Evolutionary conservation across 2,113 vertebrate species (phyloP), one percentile per base, ranked within the genome.

Genomic region (Baryphthengus martii): DNA sequence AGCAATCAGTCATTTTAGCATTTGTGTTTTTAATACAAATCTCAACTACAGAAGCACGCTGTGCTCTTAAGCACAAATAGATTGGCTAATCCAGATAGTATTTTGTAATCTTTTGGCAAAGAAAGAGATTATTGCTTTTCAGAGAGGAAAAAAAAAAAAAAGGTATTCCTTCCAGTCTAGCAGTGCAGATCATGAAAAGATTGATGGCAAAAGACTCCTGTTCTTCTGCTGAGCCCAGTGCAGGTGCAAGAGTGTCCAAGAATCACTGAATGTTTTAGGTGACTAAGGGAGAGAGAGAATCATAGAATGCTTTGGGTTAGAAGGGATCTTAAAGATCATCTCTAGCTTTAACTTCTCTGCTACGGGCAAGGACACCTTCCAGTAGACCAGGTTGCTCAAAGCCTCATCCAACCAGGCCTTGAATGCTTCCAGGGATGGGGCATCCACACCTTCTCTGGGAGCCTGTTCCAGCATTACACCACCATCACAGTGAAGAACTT

Each of bases 1-100:
- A 89, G 62, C 88, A 92, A 96, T 96, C 85, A 56, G 90, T 96
- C 96, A 96, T 96, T 85, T 93, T 53, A 96, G 83, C 90, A 58
- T 93, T 94, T 90, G 80, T 89, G 53, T 6, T 89, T 94, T 93
- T 92, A 95, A 82, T 87, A 81, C 90, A 89, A 76, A 90, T 79
- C 79, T 90, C 76, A 94, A 75, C 95, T 85, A 85, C 61, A 90
- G 86, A 45, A 86, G 70, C 80, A 84, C 10, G 3, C 75, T 61
- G 73, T 65, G 52, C 88, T 91, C 83, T 95, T 95, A 78, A 90
- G 9, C 88, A 80, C 1, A 3, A 26, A 63, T 31, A 93, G 95
- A 91, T 89, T 93, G 88, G 85, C 76, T 96, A 96, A 92, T 97
- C 90, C 85, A 94, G 83, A 94, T 93, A 94, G 73, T 40, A 37